Base-by-base conservation (phyloP, 2,888 invertebrate genomes). In the Lithophane leautieri region DNA sequence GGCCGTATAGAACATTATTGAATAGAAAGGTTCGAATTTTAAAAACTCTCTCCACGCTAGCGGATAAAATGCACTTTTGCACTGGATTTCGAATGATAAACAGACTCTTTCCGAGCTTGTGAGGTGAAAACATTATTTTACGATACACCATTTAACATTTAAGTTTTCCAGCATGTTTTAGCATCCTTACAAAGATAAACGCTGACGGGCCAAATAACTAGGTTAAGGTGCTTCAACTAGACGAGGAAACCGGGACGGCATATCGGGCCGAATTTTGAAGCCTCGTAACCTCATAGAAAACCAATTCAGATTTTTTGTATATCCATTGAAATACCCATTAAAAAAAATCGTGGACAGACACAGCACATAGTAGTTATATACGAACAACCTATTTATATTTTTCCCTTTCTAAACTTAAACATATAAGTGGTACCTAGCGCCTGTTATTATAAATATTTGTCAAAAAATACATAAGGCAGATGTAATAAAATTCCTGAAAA, bases 401-500 rank as follows among this genome's bases (percentile, higher is more conserved):
- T 22, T 34, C 11, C 40, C 9, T 19, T n/a, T 40, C 14, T n/a
- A 68, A 12, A 68, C 40, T 34, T n/a, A n/a, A 4, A 34, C 34
- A 40, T 40, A 40, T n/a, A n/a, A n/a, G 40, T 1, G 34, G 4
- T n/a, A 61, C 34, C 12, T 12, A 22, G 12, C 14, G 3, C 14
- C 25, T 19, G 9, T 52, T 52, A 22, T 22, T 52, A 22, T n/a
- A 52, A 4, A n/a, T 52, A 22, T n/a, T 52, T n/a, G 22, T 11
- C 22, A 52, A 25, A 52, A 25, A 56, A 25, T 16, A 14, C 12
- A 25, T 6, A 34, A 34, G 34, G 34, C 25, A 25, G 4, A 56
- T 16, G 14, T 25, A 22, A 52, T 52, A n/a, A 11, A 52, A 25
- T 22, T 71, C 54, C n/a, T 72, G 71, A 54, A 70, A 54, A 44